Evolutionary conservation across 2,797 vertebrate genomes (phyloP), one percentile per base, ranked within the genome.

Genomic region (Enoplosus armatus): DNA sequence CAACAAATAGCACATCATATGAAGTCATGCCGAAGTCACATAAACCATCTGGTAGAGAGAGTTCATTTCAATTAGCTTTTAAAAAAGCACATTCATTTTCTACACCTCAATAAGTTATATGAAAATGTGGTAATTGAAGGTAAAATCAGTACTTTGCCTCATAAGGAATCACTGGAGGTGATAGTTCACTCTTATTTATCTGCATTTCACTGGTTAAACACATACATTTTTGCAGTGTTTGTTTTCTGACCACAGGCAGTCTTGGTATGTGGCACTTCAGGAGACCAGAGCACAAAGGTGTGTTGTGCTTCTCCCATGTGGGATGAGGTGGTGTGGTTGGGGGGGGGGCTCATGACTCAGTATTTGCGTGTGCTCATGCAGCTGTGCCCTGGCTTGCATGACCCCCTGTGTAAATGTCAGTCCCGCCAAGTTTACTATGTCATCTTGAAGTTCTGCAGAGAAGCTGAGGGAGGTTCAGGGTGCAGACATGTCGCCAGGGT

Each of bases 361-460:
- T 68, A 24, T 77, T 75, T 75, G 58, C 27, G 10, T 33, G 39
- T 67, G 33, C 56, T 79, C 27, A 29, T 84, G 83, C 18, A 66
- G 70, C 37, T 45, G 33, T 71, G 64, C 50, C 58, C 2, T 3
- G 26, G 29, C 50, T 33, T 33, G 45, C 10, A 51, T 8, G 12
- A 27, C 51, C 26, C 18, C 39, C 33, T 22, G 22, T 33, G 54
- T 15, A 27, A 53, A 71, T 31, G 66, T 63, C 51, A 35, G 47
- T 41, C 41, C n/a, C 45, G 77, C 26, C 64, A 77, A 60, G 22
- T 84, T 75, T 71, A 22, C 37, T 72, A 67, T 59, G 60, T 77
- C 55, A 56, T 15, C 26, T 67, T 77, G 47, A 81, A 43, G 58
- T 53, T 79, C 45, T 58, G 15, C 24, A 64, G 70, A 22, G 51